phyloP scores from a whole-genome alignment of 2,888 invertebrate species.

The Euspilapteryx auroguttella region DNA sequence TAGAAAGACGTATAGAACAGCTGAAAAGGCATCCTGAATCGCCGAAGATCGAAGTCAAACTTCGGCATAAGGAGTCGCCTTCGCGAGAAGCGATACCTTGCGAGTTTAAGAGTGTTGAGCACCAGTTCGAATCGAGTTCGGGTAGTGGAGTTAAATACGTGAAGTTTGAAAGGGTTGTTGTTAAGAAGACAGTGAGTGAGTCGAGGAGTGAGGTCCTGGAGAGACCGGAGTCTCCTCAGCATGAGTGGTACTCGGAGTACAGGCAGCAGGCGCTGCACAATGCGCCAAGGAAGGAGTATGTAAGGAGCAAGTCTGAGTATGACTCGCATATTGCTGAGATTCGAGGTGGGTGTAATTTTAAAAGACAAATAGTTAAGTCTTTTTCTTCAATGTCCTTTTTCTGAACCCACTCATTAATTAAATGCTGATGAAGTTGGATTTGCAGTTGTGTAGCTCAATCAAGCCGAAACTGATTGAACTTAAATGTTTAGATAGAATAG shows the following conservation, averaged over 20 bases:
- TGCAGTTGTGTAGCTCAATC: too few species aligned
- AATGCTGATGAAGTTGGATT: too few species aligned
- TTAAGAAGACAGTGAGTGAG: conserved; percentile 64
- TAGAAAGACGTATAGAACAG: conserved; percentile 64
- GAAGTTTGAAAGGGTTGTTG: conserved; percentile 71
- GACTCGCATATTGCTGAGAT: conserved; percentile 86
- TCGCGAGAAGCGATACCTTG: conserved; percentile 42
- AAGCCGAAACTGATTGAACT: too few species aligned
- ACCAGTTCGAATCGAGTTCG: conserved; percentile 64
- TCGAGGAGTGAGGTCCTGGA: conserved; percentile 33
- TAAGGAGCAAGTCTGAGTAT: conserved; percentile 80
- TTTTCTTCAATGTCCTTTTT: too few species aligned
- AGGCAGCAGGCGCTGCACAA: conserved; percentile 62
- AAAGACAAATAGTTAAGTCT: too few species aligned
- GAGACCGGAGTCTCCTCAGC: conserved; percentile 41
- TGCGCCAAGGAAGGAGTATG: conserved; percentile 69
- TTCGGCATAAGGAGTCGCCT: conserved; percentile 52
- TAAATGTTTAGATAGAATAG: too few species aligned
- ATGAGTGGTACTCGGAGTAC: conserved; percentile 50
- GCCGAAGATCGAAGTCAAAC: conserved; percentile 63
- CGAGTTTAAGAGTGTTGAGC: conserved; percentile 25
- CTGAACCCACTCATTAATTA: too few species aligned
- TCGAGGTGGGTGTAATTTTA: conserved; percentile 65
- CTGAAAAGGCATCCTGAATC: conserved; percentile 55
- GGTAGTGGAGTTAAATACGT: conserved; percentile 66